Percentiles rank a stretch among this genome's conserved stretches.
These are phyloP conservation scores for Actinemys pallida DNA, from an alignment of 2,113 vertebrate species.

Conservation along the genomic window DNA sequence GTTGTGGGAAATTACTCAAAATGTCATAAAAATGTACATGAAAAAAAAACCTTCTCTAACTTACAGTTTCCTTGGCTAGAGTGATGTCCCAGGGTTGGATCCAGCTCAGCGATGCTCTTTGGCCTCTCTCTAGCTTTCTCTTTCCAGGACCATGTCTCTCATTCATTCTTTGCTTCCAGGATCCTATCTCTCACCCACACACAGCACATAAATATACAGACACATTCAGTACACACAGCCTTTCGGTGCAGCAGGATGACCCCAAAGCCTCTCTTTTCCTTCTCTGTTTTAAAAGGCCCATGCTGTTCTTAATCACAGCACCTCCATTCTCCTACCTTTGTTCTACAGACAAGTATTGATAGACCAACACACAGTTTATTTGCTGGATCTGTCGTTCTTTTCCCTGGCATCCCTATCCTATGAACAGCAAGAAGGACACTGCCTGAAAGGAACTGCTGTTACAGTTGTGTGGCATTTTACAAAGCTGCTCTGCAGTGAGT, in stretches of 20 bases:
- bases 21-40: conserved; percentile 56
- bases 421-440: conserved; percentile 18
- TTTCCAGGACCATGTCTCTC: conserved; percentile 74
- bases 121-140: conserved; percentile 68
- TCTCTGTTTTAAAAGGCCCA: background rate
- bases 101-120: conserved; percentile 77
- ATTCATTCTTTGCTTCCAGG: conserved; percentile 55
- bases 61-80: conserved; percentile 74
- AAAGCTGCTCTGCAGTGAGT: background rate
- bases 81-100: conserved; percentile 69
- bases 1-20: conserved; percentile 76
- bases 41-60: conserved; percentile 17
- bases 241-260: conserved; percentile 54
- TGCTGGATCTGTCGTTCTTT: conserved; percentile 8
- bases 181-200: conserved; percentile 60
- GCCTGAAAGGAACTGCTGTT: conserved; percentile 16
- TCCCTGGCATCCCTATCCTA: background rate
- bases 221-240: conserved; percentile 35
- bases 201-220: conserved; percentile 64
- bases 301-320: conserved; percentile 1
- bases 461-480: conserved; percentile 15
- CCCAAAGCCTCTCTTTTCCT: conserved; percentile 37
- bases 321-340: conserved; percentile 17
- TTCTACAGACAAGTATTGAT: conserved; percentile 29
- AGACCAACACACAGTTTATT: conserved; percentile 38